phyloP scores from a whole-genome alignment of 64 coral and sea anemone species.

The Exaiptasia diaphana region DNA sequence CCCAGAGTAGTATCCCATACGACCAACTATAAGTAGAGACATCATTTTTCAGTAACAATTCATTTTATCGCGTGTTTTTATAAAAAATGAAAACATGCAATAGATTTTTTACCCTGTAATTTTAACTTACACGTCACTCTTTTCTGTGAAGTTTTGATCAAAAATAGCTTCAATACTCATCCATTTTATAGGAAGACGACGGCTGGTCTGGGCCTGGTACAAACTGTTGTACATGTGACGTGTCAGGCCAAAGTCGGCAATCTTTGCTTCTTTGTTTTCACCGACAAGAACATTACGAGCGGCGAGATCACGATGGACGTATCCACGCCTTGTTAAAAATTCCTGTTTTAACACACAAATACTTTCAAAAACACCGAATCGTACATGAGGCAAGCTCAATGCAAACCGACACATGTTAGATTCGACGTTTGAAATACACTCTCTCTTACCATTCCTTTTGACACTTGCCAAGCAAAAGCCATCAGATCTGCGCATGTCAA shows the following conservation, averaged over 20 bases:
- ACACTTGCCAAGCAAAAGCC: constrained; percentile 68
- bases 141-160: constrained; percentile 67
- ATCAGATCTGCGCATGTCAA: constrained; percentile 51
- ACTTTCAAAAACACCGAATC: background rate
- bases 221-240: constrained; percentile 78
- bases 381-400: background rate
- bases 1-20: constrained; percentile 9
- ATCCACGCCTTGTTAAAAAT: constrained; percentile 53
- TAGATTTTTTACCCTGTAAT: background rate
- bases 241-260: constrained; percentile 78
- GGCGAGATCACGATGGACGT: constrained; percentile 75
- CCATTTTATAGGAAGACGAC: constrained; percentile 76
- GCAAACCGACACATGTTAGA: background rate
- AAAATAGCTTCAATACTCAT: constrained; percentile 87
- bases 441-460: constrained; percentile 48
- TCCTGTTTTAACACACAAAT: constrained; percentile 26
- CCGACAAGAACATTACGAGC: constrained; percentile 79
- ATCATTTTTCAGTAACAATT: background rate
- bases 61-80: background rate
- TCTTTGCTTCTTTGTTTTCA: constrained; percentile 58
- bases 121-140: constrained; percentile 75
- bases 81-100: background rate
- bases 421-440: background rate
- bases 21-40: background rate
- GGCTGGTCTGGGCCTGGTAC: constrained; percentile 51